phyloP scores from a whole-genome alignment of 1,140 invertebrate genomes.

The Hypothenemus hampei region DNA sequence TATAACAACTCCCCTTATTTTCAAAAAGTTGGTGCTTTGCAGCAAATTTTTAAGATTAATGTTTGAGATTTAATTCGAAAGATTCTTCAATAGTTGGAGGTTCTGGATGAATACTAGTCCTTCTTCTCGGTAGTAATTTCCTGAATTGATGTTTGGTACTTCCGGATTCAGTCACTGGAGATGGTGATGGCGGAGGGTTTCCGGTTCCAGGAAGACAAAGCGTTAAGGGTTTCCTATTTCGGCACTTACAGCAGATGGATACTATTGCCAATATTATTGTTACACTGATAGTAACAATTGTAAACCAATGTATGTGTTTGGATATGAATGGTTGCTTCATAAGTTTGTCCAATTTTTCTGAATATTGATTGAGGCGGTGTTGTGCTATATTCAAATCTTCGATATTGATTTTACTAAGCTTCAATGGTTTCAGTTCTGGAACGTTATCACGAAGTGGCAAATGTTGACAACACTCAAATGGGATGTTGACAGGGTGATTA shows the following conservation, averaged over 20 bases:
- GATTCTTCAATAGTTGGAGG: not conserved
- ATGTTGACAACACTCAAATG: constrained; percentile 3
- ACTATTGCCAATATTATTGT: not conserved
- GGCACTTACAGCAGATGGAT: not conserved
- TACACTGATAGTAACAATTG: not conserved
- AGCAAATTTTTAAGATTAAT: not conserved
- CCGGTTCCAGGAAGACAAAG: not conserved
- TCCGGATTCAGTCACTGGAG: no score
- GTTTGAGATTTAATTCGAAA: not conserved
- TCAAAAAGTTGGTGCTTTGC: not conserved
- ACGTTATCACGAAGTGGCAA: not conserved
- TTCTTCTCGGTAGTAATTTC: not conserved
- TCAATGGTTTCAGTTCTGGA: constrained; percentile 2
- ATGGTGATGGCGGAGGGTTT: no score
- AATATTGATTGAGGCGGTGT: not conserved
- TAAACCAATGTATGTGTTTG: not conserved
- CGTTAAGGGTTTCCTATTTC: not conserved
- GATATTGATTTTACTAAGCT: constrained; percentile 3
- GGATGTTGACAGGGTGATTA: constrained; percentile 7
- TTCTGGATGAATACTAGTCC: not conserved
- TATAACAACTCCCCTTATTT: constrained; percentile 1
- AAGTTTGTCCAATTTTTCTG: not conserved
- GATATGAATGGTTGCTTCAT: not conserved
- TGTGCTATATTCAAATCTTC: constrained; percentile 10
- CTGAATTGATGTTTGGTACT: not conserved